Percentiles rank a stretch among this genome's conserved stretches.
phyloP scores from a whole-genome alignment of 2,888 invertebrate genomes.

The Trachelus iudaicus region DNA sequence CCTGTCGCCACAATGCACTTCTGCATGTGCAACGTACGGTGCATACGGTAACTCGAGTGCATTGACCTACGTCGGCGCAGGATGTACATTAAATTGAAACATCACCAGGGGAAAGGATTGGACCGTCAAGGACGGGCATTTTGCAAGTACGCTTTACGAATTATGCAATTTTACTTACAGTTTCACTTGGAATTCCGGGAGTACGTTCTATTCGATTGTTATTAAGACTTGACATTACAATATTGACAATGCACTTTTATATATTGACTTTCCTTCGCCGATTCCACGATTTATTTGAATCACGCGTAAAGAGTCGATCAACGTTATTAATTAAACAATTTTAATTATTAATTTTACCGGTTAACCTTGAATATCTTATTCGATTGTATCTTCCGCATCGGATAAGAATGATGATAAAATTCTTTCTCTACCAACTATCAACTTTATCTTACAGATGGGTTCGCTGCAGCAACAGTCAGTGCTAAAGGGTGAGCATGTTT shows the following conservation, averaged over 20 bases:
- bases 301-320: not conserved
- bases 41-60: not conserved
- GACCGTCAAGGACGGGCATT: not conserved
- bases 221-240: not conserved
- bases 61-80: not conserved
- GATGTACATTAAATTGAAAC: not conserved
- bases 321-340: not conserved
- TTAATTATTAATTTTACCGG: not conserved
- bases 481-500: conserved; percentile 65
- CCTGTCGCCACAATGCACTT: not conserved
- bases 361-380: not conserved
- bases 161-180: not conserved
- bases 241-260: not conserved
- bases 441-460: conserved; percentile 70
- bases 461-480: conserved; percentile 81
- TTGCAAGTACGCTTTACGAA: not conserved
- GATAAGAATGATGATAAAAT: not conserved
- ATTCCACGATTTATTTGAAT: not conserved
- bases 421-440: not conserved
- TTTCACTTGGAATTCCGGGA: not conserved
- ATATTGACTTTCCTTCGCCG: not conserved
- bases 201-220: not conserved
- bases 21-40: not conserved
- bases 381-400: not conserved
- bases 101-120: not conserved